A percentile compares a stretch with the other conserved stretches of the same genome.
phyloP scores from a whole-genome alignment of 2,888 invertebrate genomes.

The Timema cristinae region DNA sequence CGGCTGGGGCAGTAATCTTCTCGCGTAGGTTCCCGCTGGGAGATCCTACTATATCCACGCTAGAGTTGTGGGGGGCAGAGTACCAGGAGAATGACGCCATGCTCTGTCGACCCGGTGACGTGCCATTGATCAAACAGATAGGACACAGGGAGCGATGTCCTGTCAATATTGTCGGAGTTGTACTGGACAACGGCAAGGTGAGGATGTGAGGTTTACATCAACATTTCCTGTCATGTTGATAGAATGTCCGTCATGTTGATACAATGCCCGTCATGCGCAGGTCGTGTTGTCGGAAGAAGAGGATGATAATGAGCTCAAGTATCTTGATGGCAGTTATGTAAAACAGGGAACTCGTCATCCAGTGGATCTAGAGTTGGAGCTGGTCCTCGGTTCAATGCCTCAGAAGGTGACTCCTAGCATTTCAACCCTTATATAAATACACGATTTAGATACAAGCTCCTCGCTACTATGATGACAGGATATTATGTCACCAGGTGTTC shows the following conservation, averaged over 20 bases:
- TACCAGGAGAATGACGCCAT: slow-evolving; percentile 96
- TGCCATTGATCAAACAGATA: slow-evolving; percentile 61
- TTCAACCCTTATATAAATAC: too few species aligned
- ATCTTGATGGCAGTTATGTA: slow-evolving; percentile 38
- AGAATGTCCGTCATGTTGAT: too few species aligned
- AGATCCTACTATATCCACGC: slow-evolving; percentile 87
- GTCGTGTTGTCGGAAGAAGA: slow-evolving; percentile 63
- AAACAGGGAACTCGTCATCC: slow-evolving; percentile 57
- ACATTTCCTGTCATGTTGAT: too few species aligned
- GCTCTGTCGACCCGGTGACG: slow-evolving; percentile 66
- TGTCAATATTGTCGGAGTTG: slow-evolving; percentile 86
- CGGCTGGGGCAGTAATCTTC: slow-evolving; percentile 87
- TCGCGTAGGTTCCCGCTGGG: slow-evolving; percentile 84
- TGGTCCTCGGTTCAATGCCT: slow-evolving; percentile 86
- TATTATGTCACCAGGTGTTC: slow-evolving; percentile 48
- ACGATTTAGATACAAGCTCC: not conserved
- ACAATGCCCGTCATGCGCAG: slow-evolving; percentile 34
- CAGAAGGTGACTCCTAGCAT: slow-evolving; percentile 52
- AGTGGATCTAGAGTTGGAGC: slow-evolving; percentile 82
- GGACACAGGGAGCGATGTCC: slow-evolving; percentile 88
- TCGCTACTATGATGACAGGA: not conserved
- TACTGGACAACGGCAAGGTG: slow-evolving; percentile 78
- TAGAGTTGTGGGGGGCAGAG: slow-evolving; percentile 98
- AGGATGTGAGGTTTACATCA: slow-evolving; percentile 28
- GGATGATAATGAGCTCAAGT: slow-evolving; percentile 49